Conservation (phyloP, 2,797 vertebrate genomes). For the Gila robusta region DNA sequence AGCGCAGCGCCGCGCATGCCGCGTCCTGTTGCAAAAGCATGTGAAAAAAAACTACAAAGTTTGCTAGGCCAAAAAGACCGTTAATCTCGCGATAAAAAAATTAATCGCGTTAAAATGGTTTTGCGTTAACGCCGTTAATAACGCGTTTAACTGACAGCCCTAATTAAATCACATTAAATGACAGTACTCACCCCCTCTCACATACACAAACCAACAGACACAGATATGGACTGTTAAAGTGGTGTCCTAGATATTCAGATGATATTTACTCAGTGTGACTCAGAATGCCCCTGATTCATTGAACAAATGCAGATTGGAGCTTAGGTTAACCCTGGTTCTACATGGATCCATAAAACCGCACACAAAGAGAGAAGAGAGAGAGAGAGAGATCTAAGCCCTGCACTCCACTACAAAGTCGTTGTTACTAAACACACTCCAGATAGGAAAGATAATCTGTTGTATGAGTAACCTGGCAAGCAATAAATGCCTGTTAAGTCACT, state of each 20-base stretch:
- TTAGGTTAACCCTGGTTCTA: neutral
- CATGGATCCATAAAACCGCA: neutral
- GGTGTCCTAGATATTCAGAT: neutral
- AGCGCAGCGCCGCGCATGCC: too few species aligned
- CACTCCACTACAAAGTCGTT: neutral
- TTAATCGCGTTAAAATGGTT: too few species aligned
- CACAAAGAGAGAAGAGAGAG: neutral
- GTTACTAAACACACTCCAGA: constrained; percentile 19
- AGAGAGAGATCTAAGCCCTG: neutral
- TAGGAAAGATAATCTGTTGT: neutral
- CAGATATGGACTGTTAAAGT: neutral
- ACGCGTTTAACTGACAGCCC: too few species aligned
- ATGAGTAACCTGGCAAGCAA: constrained; percentile 2
- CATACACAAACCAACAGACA: neutral
- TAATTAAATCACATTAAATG: too few species aligned
- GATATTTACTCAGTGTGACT: neutral
- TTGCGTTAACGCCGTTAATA: too few species aligned
- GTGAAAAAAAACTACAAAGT: too few species aligned
- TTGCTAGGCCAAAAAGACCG: too few species aligned
- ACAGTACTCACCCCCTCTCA: neutral
- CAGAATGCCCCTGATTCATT: neutral
- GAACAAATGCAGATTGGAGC: neutral
- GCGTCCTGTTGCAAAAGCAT: too few species aligned
- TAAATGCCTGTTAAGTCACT: neutral
- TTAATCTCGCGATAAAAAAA: too few species aligned